Conservation (phyloP, 1,140 invertebrate species). For the Bombus waltoni region DNA sequence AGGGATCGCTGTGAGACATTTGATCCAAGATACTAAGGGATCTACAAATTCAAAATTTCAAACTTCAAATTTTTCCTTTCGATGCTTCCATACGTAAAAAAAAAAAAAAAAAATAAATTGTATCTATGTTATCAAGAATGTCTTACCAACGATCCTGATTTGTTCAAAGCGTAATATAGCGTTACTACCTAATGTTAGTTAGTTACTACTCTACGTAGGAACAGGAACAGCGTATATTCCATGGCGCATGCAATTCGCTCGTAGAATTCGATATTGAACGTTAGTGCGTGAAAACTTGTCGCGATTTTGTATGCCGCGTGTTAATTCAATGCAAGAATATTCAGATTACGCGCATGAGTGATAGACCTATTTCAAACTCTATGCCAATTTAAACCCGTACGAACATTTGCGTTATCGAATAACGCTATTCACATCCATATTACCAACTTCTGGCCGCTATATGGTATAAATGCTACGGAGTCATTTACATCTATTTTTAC, state of each 20-base stretch:
- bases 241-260: too few relatives aligned
- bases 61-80: too few relatives aligned
- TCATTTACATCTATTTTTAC: neutral
- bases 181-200: too few relatives aligned
- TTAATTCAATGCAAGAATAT: slow-evolving; percentile 28
- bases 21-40: neutral
- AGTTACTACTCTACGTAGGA: too few relatives aligned
- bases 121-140: too few relatives aligned
- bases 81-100: too few relatives aligned
- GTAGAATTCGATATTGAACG: neutral
- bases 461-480: neutral
- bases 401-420: neutral
- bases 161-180: too few relatives aligned
- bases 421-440: neutral
- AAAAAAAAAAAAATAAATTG: too few relatives aligned
- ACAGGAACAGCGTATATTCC: too few relatives aligned
- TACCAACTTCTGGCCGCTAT: neutral
- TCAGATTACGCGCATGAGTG: slow-evolving; percentile 1
- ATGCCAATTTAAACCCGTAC: neutral
- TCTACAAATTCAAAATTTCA: too few relatives aligned
- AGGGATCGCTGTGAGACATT: neutral
- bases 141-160: too few relatives aligned
- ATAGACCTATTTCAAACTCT: slow-evolving; percentile 1
- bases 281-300: neutral
- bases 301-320: neutral